Evolutionary conservation across 2,113 vertebrate genomes (phyloP).

Genomic region (Aptenodytes patagonicus): DNA sequence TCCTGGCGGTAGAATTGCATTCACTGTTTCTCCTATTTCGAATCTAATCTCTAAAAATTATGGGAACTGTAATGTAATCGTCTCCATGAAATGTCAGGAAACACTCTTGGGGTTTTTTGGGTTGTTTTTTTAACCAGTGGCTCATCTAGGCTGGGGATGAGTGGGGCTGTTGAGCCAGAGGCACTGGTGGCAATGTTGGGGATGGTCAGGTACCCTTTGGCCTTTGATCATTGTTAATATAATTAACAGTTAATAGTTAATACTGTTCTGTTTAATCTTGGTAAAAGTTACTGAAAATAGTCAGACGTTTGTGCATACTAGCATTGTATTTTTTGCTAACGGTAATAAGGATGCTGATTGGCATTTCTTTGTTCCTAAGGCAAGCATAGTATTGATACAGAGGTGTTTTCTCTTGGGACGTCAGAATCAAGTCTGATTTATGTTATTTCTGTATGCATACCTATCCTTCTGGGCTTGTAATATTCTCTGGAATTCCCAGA

Average conservation of each 20-base stretch:
- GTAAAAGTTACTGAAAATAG: neutral
- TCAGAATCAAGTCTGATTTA: neutral
- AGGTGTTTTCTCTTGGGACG: neutral
- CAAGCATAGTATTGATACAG: neutral
- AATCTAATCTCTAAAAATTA: neutral
- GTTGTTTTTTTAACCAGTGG: neutral
- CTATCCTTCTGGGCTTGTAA: neutral
- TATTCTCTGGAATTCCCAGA: neutral
- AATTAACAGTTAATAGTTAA: neutral
- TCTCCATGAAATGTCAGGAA: neutral
- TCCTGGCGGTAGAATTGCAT: neutral
- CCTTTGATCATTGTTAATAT: neutral
- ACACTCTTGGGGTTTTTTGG: neutral
- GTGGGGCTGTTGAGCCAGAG: neutral
- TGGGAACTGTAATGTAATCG: neutral
- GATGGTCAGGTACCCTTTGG: neutral
- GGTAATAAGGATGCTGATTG: neutral
- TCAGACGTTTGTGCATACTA: fast-evolving
- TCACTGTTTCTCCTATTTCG: neutral
- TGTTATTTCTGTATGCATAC: neutral
- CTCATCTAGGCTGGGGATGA: neutral
- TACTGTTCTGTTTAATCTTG: neutral
- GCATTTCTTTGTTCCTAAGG: neutral
- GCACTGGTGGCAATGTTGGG: neutral
- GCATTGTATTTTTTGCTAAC: neutral